A percentile compares a stretch with the other conserved stretches of the same genome.
phyloP scores from a whole-genome alignment of 2,888 invertebrate species.

The Colletes collaris region DNA sequence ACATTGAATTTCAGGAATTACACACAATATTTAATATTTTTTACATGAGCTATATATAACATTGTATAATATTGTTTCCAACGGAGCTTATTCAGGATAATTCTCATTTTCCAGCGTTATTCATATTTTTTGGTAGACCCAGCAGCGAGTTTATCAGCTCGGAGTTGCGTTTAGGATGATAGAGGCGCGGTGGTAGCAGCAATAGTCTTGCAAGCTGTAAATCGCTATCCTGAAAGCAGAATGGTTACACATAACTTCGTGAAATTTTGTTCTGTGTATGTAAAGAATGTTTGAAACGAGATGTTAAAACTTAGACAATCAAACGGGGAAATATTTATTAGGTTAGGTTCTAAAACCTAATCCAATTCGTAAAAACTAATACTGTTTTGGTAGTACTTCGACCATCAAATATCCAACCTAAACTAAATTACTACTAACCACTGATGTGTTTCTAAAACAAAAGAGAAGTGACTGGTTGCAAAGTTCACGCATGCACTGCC shows the following conservation, averaged over 20 bases:
- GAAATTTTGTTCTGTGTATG: background rate
- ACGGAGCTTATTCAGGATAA: background rate
- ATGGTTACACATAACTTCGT: background rate
- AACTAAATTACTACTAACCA: too few species aligned
- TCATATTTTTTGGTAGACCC: constrained; percentile 90
- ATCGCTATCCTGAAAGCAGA: constrained; percentile 73
- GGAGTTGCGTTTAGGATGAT: constrained; percentile 86
- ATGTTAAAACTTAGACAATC: too few species aligned
- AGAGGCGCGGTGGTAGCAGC: constrained; percentile 71
- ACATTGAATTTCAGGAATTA: background rate
- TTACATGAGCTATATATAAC: too few species aligned
- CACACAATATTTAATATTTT: too few species aligned
- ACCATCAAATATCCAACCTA: too few species aligned
- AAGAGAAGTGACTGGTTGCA: too few species aligned
- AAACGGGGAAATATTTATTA: too few species aligned
- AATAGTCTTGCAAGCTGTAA: constrained; percentile 74
- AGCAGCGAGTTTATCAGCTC: constrained; percentile 90
- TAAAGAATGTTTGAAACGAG: background rate
- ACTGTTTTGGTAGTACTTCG: too few species aligned
- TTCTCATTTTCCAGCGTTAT: constrained; percentile 87
- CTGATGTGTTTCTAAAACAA: too few species aligned
- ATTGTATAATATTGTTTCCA: background rate
- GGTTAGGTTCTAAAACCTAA: too few species aligned
- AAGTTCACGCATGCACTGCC: too few species aligned
- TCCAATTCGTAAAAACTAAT: too few species aligned